phyloP scores from a whole-genome alignment of 2,113 vertebrate species.

The Gobius niger region DNA sequence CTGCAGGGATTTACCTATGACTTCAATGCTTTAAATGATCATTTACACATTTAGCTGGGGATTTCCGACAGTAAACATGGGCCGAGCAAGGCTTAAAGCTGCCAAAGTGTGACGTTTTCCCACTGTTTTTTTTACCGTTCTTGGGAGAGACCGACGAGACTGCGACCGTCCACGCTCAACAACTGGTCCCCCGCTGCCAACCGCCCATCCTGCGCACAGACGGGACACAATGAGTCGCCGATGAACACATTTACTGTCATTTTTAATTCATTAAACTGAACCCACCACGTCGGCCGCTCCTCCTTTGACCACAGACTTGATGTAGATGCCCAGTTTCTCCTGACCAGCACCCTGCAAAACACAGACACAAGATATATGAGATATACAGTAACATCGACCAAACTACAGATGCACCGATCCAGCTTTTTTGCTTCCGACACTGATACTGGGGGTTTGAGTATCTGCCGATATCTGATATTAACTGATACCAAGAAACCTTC shows the following conservation, averaged over 20 bases:
- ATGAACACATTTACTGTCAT: background rate
- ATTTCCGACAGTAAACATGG: constrained; percentile 7
- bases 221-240: constrained; percentile 10
- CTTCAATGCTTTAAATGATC: background rate
- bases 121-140: constrained; percentile 82
- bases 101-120: background rate
- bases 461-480: no score
- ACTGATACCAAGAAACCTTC: no score
- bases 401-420: no score
- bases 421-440: no score
- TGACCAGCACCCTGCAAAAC: constrained; percentile 89
- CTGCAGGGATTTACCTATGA: background rate
- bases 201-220: constrained; percentile 84
- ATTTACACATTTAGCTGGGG: constrained; percentile 8
- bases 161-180: constrained; percentile 94
- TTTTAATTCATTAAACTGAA: background rate
- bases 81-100: background rate
- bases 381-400: background rate
- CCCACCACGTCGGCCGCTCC: constrained; percentile 95
- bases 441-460: no score
- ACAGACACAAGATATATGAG: constrained; percentile 19
- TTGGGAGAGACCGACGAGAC: constrained; percentile 94
- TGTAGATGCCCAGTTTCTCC: constrained; percentile 97
- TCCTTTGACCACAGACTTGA: constrained; percentile 98
- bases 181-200: constrained; percentile 95